A percentile compares a stretch with the other conserved stretches of the same genome.
These are phyloP conservation scores for Neotoma lepida DNA, from an alignment of 2,113 vertebrate genomes.

Conservation along the genomic window DNA sequence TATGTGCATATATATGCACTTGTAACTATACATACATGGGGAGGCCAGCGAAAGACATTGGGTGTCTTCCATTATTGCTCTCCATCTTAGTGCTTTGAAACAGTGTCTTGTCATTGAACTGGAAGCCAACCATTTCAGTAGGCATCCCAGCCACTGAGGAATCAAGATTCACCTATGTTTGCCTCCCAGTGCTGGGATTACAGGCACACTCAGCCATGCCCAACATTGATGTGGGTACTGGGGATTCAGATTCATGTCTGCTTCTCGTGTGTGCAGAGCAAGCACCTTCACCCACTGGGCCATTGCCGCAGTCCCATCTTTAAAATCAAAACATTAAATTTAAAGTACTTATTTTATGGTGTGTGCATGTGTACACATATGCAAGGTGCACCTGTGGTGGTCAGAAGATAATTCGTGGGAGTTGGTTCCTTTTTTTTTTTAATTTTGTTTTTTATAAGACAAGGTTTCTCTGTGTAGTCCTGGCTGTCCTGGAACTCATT, in stretches of 20 bases:
- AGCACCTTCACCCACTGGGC: not conserved
- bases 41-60: not conserved
- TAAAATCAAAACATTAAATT: not conserved
- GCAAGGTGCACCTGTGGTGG: not conserved
- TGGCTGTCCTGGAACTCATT: not conserved
- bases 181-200: not conserved
- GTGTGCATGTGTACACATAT: not conserved
- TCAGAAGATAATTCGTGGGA: not conserved
- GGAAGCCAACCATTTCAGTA: not conserved
- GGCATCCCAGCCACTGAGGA: too few relatives aligned
- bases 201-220: not conserved
- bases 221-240: too few relatives aligned
- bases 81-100: not conserved
- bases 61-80: not conserved
- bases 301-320: not conserved
- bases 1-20: too few relatives aligned
- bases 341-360: not conserved
- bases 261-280: accelerated
- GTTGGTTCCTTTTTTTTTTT: not conserved
- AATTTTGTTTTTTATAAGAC: not conserved
- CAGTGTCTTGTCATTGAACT: not conserved
- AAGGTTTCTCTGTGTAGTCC: not conserved
- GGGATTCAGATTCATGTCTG: not conserved
- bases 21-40: too few relatives aligned
- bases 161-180: not conserved